Evolutionary conservation across 1,140 invertebrate species (phyloP).

Genomic region (Ooceraea biroi): DNA sequence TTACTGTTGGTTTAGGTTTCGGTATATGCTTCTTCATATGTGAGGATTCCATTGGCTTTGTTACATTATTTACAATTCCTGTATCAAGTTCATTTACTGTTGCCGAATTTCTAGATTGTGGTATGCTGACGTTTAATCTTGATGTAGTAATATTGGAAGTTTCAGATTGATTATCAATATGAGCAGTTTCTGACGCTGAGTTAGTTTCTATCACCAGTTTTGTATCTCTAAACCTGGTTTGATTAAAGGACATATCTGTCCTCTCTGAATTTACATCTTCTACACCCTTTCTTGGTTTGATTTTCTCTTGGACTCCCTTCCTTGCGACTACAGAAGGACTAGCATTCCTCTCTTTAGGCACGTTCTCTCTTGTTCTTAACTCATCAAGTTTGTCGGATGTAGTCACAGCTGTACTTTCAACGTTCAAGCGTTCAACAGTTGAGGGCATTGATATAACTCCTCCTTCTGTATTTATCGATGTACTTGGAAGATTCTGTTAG

Average conservation of each 20-base stretch:
- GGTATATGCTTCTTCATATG: constrained; percentile 76
- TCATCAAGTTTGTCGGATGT: background rate
- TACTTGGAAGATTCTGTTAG: constrained; percentile 27
- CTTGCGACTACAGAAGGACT: constrained; percentile 29
- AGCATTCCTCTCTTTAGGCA: constrained; percentile 49
- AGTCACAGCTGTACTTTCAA: background rate
- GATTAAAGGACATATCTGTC: background rate
- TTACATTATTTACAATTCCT: constrained; percentile 10
- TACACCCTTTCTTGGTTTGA: constrained; percentile 70
- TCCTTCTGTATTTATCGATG: constrained; percentile 48
- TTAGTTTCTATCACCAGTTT: constrained; percentile 32
- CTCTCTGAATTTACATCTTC: constrained; percentile 16
- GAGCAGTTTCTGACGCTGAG: background rate
- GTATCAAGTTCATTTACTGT: background rate
- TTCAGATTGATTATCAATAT: background rate
- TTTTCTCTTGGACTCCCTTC: constrained; percentile 66
- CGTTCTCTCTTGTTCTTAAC: constrained; percentile 18
- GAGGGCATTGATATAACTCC: constrained; percentile 52
- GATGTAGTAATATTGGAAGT: background rate
- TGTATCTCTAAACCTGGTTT: background rate
- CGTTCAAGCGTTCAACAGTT: background rate
- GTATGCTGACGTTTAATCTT: constrained; percentile 24
- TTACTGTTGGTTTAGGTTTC: constrained; percentile 83
- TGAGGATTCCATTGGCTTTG: constrained; percentile 14
- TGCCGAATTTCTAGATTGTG: background rate